Evolutionary conservation across 2,113 vertebrate genomes (phyloP).

Genomic region (Piaya cayana): DNA sequence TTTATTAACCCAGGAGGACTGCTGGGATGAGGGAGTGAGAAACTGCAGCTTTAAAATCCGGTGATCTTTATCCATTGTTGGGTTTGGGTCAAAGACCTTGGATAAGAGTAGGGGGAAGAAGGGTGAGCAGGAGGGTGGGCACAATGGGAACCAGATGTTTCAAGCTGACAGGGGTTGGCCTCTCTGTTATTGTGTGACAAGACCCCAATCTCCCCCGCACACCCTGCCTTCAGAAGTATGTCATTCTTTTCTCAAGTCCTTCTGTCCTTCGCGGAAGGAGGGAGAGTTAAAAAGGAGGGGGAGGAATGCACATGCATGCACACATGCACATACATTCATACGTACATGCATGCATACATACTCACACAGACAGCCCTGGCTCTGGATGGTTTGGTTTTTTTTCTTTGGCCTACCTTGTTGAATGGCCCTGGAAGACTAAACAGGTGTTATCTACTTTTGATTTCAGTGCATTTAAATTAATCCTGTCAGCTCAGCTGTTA

Average conservation of each 20-base stretch:
- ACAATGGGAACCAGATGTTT: constrained; percentile 92
- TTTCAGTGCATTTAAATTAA: constrained; percentile 99
- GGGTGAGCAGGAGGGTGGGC: constrained; percentile 44
- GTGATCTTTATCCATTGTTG: constrained; percentile 80
- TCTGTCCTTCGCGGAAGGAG: constrained; percentile 36
- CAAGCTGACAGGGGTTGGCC: constrained; percentile 69
- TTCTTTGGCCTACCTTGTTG: constrained; percentile 82
- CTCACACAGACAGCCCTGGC: constrained; percentile 57
- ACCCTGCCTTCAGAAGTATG: constrained; percentile 31
- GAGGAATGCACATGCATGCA: fast-evolving
- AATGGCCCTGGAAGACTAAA: constrained; percentile 92
- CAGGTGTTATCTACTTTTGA: constrained; percentile 99
- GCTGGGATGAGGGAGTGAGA: constrained; percentile 72
- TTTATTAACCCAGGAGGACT: constrained; percentile 86
- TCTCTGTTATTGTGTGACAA: constrained; percentile 46
- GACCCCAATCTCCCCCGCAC: not conserved
- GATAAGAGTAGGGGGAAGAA: constrained; percentile 63
- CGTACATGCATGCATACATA: not conserved
- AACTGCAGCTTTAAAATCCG: constrained; percentile 77
- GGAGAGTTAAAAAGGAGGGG: not conserved
- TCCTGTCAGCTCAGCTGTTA: constrained; percentile 99
- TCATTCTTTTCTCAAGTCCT: constrained; percentile 45
- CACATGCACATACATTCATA: no score
- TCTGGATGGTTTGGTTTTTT: constrained; percentile 69
- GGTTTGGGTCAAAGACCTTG: constrained; percentile 82